Evolutionary conservation across 2,797 vertebrate genomes (phyloP).

Genomic region (Tamandua tetradactyla): DNA sequence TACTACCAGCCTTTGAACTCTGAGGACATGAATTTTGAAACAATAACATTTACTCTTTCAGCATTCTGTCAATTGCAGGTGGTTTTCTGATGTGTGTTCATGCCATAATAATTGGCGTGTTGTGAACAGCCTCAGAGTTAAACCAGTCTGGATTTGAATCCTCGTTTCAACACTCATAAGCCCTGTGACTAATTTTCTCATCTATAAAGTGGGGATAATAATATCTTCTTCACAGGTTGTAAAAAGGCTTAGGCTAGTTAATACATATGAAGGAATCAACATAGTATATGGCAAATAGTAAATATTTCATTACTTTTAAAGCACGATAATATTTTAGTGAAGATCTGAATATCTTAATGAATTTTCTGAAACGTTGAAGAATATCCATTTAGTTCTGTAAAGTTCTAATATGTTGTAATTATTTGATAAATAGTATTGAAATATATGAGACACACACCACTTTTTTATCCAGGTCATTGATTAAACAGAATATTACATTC

Average conservation of each 20-base stretch:
- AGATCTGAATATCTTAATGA: too few species aligned
- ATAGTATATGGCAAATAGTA: too few species aligned
- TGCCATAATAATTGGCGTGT: not conserved
- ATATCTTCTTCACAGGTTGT: not conserved
- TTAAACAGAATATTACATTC: conserved; percentile 19
- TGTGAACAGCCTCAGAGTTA: not conserved
- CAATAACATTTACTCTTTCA: not conserved
- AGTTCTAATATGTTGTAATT: conserved; percentile 37
- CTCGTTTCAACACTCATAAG: not conserved
- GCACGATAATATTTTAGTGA: not conserved
- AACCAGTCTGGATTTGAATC: conserved; percentile 9
- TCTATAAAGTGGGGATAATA: conserved; percentile 16
- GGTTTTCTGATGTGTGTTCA: conserved; percentile 36
- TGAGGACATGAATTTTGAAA: not conserved
- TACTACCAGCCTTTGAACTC: not conserved
- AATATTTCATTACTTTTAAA: not conserved
- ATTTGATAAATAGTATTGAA: conserved; percentile 25
- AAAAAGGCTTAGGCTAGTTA: conserved; percentile 31
- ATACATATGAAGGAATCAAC: not conserved
- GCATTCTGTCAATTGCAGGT: not conserved
- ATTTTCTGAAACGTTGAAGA: not conserved
- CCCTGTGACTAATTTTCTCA: not conserved
- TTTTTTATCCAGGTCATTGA: not conserved
- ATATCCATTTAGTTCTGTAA: conserved; percentile 38
- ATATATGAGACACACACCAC: not conserved